phyloP scores from a whole-genome alignment of 2,888 invertebrate genomes.

The Himalopsyche tibetana region DNA sequence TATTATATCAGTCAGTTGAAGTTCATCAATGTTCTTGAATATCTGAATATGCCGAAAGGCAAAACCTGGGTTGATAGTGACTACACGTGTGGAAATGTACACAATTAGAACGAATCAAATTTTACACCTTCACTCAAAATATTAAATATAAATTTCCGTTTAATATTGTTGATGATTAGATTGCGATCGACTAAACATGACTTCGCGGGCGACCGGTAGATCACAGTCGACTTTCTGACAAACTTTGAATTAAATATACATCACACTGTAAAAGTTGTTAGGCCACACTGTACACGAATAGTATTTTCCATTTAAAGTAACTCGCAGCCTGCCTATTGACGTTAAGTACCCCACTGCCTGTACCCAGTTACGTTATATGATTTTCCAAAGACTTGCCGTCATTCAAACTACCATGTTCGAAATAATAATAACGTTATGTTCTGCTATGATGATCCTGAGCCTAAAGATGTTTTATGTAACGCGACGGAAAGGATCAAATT shows the following conservation, averaged over 20 bases:
- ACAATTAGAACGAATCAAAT: too few relatives aligned
- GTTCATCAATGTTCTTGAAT: too few relatives aligned
- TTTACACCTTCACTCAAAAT: too few relatives aligned
- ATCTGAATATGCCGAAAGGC: constrained; percentile 31
- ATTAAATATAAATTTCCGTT: too few relatives aligned
- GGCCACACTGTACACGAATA: neutral
- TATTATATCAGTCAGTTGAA: too few relatives aligned
- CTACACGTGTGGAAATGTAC: too few relatives aligned
- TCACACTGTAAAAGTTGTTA: neutral
- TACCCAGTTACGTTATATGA: neutral
- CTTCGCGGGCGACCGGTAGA: too few relatives aligned
- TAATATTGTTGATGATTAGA: too few relatives aligned
- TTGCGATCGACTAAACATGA: too few relatives aligned
- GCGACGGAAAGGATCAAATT: constrained; percentile 30
- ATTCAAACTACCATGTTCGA: neutral
- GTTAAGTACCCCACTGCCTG: neutral
- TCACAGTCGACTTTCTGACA: too few relatives aligned
- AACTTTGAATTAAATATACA: too few relatives aligned
- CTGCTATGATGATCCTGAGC: neutral
- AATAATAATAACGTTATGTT: constrained; percentile 27
- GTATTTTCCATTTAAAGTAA: neutral
- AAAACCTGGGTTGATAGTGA: neutral
- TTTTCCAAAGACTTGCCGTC: neutral
- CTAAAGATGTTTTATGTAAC: constrained; percentile 16
- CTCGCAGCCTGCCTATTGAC: neutral